These are phyloP conservation scores for Candoia aspera DNA, from an alignment of 2,113 vertebrate species.

Conservation along the genomic window DNA sequence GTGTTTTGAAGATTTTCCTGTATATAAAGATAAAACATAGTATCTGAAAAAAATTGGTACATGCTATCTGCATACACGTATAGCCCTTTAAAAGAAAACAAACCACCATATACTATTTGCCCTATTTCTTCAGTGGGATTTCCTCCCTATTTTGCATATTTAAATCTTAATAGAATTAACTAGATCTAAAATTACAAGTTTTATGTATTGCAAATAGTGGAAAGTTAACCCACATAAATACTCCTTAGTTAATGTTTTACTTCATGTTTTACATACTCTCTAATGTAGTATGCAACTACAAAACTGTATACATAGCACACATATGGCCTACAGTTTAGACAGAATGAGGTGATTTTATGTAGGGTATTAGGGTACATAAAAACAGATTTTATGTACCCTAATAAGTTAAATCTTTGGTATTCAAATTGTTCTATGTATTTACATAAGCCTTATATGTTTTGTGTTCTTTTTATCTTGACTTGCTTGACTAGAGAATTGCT, in stretches of 20 bases:
- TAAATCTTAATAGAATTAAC: background rate
- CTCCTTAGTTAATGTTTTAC: background rate
- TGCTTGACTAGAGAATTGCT: background rate
- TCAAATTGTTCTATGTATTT: background rate
- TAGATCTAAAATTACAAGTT: background rate
- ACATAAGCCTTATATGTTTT: background rate
- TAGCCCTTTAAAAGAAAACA: background rate
- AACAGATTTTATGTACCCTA: background rate
- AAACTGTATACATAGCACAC: background rate
- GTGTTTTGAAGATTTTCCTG: background rate
- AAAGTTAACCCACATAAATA: background rate
- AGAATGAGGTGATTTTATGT: no score
- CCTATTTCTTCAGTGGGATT: background rate
- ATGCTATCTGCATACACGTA: no score
- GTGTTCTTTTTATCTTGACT: background rate
- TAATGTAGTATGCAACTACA: background rate
- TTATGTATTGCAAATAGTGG: background rate
- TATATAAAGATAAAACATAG: background rate
- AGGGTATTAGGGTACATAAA: no score
- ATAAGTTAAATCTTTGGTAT: background rate
- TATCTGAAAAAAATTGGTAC: background rate
- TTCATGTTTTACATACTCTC: background rate
- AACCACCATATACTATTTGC: background rate
- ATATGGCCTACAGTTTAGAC: background rate
- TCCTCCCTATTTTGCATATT: background rate